Base-by-base conservation (phyloP, 2,888 invertebrate species). In the Phlogophora meticulosa region DNA sequence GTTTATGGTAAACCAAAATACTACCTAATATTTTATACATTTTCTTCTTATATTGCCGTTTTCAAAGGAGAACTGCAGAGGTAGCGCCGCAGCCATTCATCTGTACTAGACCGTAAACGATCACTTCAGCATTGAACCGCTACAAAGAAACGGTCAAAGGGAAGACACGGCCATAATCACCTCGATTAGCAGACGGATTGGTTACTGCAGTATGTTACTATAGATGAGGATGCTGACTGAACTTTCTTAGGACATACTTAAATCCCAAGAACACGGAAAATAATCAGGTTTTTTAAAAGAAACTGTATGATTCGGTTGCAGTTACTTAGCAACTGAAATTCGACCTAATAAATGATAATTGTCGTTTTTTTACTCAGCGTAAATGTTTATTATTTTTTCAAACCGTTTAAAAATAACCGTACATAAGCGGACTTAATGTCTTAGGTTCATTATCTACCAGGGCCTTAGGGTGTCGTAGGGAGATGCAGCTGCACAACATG, bases 191-290 rank as follows among this genome's bases (percentile, higher is more conserved):
- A 65, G 40, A 24, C 2, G 11, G 11, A 69, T 36, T 46, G 36
- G 40, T 46, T 36, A 32, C 40, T 10, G 34, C 22, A 52, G 46
- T 74, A 53, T 67, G 17, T 66, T 46, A 45, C 22, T n/a, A 17
- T 32, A 15, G 20, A 48, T 61, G 5, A 22, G 43, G 5, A n/a
- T 3, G 17, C 24, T 28, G 10, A 7, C 38, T 64, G 24, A n/a
- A 40, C 34, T 51, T 42, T 66, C 36, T 22, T 36, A 28, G 15
- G 4, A 40, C 13, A 10, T 34, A n/a, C n/a, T n/a, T n/a, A n/a
- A 40, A 40, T 46, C 32, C 9, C 2, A 34, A 4, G 22, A 45
- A 22, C 1, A 4, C 0, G 7, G 4, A 46, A 60, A n/a, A n/a
- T n/a, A n/a, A n/a, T n/a, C n/a, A n/a, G n/a, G n/a, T 10, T 1